Conservation (phyloP, 2,113 vertebrate genomes). For the Phyllostomus discolor region DNA sequence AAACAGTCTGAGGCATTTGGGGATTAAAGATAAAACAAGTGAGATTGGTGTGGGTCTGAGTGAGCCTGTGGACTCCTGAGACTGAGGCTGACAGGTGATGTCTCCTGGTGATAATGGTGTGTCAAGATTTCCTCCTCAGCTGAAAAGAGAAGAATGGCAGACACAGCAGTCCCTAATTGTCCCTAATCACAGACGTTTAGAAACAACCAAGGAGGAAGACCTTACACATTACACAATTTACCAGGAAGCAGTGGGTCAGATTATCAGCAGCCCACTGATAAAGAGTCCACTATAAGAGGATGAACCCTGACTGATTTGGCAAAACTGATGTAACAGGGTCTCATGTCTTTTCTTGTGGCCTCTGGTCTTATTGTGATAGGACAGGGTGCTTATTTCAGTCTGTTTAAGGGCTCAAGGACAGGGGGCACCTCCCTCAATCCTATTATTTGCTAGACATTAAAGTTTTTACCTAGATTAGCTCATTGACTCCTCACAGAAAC, state of each 20-base stretch:
- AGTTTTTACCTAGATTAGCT: not conserved
- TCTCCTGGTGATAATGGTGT: slow-evolving; percentile 42
- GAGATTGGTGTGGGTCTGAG: not conserved
- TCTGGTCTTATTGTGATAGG: not conserved
- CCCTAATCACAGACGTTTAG: slow-evolving; percentile 42
- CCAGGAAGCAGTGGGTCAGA: not conserved
- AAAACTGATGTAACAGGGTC: not conserved
- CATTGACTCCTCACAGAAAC: not conserved
- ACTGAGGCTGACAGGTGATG: not conserved
- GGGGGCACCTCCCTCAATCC: not conserved
- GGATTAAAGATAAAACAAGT: slow-evolving; percentile 35
- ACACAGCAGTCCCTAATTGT: not conserved
- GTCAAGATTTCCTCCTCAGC: not conserved
- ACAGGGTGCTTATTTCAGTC: not conserved
- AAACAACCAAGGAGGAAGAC: slow-evolving; percentile 27
- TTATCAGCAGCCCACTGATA: slow-evolving; percentile 2
- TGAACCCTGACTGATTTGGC: not conserved
- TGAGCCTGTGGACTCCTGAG: not conserved
- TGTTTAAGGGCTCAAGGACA: not conserved
- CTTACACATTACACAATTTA: not conserved
- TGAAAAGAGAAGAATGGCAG: slow-evolving; percentile 26
- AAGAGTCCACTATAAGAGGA: not conserved
- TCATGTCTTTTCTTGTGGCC: not conserved
- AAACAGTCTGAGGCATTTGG: not conserved
- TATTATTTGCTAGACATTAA: not conserved